phyloP scores from a whole-genome alignment of 2,797 vertebrate species.

The Gambelia wislizenii region DNA sequence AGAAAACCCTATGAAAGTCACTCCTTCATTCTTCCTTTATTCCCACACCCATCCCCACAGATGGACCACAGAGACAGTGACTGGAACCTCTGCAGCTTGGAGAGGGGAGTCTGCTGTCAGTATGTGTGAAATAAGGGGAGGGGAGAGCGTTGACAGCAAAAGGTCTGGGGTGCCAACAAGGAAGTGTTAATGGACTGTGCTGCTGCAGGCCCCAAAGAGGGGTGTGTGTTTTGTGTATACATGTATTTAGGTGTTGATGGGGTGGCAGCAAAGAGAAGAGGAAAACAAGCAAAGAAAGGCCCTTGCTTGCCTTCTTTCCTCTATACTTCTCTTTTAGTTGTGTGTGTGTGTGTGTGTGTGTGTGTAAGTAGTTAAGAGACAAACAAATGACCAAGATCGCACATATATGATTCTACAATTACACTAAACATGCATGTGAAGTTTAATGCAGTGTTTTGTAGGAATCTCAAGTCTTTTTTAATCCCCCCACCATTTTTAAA shows the following conservation, averaged over 20 bases:
- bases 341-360: no score
- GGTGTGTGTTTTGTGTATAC: no score
- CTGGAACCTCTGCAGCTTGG: neutral
- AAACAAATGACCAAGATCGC: neutral
- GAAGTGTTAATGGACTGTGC: slow-evolving; percentile 22
- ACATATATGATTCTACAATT: neutral
- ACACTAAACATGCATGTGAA: neutral
- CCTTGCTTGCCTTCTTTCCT: neutral
- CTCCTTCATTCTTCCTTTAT: neutral
- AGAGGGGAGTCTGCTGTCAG: neutral
- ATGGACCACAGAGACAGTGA: slow-evolving; percentile 1
- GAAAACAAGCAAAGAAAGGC: neutral
- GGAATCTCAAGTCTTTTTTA: neutral
- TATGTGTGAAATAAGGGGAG: slow-evolving; percentile 13
- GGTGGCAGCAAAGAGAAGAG: neutral
- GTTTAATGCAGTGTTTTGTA: neutral
- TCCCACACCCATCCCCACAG: neutral
- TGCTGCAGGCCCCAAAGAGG: neutral
- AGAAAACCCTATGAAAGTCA: neutral
- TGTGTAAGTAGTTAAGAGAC: neutral
- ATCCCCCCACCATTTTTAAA: neutral
- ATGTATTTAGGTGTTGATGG: neutral
- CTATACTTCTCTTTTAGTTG: no score
- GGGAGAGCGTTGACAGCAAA: slow-evolving; percentile 27
- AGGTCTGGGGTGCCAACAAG: neutral